phyloP scores from a whole-genome alignment of 1,140 invertebrate genomes.

The Pinna nobilis region DNA sequence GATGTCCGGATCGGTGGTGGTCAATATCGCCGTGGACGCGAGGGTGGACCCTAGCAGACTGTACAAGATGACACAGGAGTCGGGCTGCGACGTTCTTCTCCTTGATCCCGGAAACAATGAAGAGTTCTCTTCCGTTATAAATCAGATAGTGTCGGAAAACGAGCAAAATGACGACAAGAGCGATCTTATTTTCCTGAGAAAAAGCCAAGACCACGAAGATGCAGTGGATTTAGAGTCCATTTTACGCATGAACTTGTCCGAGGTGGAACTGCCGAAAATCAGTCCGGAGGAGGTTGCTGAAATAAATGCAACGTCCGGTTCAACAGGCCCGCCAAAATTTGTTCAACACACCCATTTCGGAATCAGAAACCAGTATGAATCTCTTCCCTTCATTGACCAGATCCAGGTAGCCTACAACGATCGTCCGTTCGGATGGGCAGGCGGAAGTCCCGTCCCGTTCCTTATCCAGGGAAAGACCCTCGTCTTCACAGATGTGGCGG shows the following conservation, averaged over 20 bases:
- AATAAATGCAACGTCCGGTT: not conserved
- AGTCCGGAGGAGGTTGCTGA: not conserved
- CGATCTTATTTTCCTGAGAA: not conserved
- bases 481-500: not conserved
- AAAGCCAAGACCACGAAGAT: not conserved
- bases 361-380: not conserved
- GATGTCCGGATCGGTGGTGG: not conserved
- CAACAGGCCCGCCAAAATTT: not conserved
- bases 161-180: not conserved
- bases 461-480: not conserved
- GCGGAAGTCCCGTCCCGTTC: not conserved
- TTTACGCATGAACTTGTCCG: not conserved
- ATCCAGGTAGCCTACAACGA: not conserved
- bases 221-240: not conserved
- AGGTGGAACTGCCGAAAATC: not conserved
- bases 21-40: not conserved
- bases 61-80: not conserved
- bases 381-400: not conserved
- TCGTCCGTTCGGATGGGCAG: slow-evolving; percentile 4
- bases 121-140: not conserved
- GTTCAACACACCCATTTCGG: not conserved
- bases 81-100: not conserved
- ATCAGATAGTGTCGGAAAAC: not conserved
- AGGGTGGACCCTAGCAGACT: not conserved
- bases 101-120: not conserved